Evolutionary conservation across 2,888 invertebrate species (phyloP).

Genomic region (Clistopyga incitator): DNA sequence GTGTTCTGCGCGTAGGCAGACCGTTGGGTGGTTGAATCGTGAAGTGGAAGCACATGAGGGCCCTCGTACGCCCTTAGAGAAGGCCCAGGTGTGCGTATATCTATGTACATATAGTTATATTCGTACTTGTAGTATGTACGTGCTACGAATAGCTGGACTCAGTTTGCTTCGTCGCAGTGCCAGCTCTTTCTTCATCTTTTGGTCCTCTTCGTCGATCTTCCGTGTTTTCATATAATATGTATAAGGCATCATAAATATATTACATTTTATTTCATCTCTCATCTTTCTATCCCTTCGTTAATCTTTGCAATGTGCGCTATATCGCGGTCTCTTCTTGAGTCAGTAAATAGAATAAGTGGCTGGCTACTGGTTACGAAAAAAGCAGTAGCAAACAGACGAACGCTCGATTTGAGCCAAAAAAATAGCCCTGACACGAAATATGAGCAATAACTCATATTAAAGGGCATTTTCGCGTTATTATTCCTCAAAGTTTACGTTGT

Average conservation of each 20-base stretch:
- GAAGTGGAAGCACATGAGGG: constrained; percentile 79
- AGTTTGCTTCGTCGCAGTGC: constrained; percentile 38
- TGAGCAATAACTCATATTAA: too few relatives aligned
- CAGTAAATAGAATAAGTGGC: background rate
- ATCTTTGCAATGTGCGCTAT: background rate
- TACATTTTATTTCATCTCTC: background rate
- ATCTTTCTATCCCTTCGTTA: background rate
- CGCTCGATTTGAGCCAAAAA: background rate
- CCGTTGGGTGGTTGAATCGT: constrained; percentile 79
- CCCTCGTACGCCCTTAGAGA: constrained; percentile 78
- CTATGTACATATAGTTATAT: constrained; percentile 37
- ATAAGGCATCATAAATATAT: background rate
- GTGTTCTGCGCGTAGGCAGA: constrained; percentile 75
- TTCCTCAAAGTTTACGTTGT: too few relatives aligned
- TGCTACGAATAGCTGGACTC: constrained; percentile 54
- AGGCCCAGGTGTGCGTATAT: constrained; percentile 79
- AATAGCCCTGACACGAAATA: too few relatives aligned
- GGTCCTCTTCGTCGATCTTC: constrained; percentile 43
- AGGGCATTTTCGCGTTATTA: too few relatives aligned
- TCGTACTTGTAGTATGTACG: constrained; percentile 63
- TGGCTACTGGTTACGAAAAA: background rate
- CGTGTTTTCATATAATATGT: background rate
- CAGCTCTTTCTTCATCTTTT: constrained; percentile 64
- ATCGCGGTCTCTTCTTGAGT: background rate
- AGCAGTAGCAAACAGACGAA: background rate